Base-by-base conservation (phyloP, 1,140 invertebrate species). In the Drosophila jambulina region DNA sequence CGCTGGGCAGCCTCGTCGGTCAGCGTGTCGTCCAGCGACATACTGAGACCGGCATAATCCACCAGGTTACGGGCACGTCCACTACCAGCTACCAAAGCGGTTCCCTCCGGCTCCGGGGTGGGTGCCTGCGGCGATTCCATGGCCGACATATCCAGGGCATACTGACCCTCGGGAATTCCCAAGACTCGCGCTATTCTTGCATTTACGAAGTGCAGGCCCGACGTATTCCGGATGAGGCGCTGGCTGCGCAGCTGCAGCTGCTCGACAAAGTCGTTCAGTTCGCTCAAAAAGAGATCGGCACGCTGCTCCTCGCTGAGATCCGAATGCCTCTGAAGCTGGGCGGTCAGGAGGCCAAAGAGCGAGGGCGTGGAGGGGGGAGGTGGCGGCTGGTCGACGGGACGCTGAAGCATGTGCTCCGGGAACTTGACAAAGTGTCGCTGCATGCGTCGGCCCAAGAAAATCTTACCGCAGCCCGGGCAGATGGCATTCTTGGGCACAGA, bases 1-100 rank as follows among this genome's bases (percentile, higher is more conserved):
- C 90, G 90, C 19, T 92, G 91, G n/a, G 91, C 91, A 19, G 91
- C 91, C 46, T 92, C 91, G 63, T 92, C 91, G 0, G 91, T 92
- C 2, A 92, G 72, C 8, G 91, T 92, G 38, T 92, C 82, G 57
- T 92, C 91, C 10, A 92, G 49, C 8, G 91, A 92, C 77, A 92
- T 92, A 42, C 91, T 92, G 0, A 92, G 51, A 6, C 86, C 85
- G 3, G 91, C 77, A 72, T 91, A 91, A 15, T 90, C 85, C 10
- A 91, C 85, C 25, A 90, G 68, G 62, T 91, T 90, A n/a, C 78
- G 76, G 5, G 54, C 54, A 8, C 36, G 46, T 0, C 49, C 80
- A 19, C 61, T 21, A 15, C 51, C 43, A 15, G 71, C 32, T 36
- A 46, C 61, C 15, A 78, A 34, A 9, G 43, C 36, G 29, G 77